Evolutionary conservation across 1,140 invertebrate genomes (phyloP).

Genomic region (Bombus balteatus): DNA sequence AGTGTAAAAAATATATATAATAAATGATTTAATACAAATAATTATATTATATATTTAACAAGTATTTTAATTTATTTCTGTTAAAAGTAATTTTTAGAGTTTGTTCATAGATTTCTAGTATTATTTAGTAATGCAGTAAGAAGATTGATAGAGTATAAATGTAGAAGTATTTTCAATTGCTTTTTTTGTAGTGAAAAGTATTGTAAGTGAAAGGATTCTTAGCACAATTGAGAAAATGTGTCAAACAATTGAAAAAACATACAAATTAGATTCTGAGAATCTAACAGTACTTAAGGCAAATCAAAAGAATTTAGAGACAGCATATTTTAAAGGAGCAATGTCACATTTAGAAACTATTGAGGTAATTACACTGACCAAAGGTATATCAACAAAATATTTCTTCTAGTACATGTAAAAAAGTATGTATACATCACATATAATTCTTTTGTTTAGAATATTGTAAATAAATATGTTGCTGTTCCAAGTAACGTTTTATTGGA

Average conservation of each 20-base stretch:
- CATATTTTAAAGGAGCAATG: constrained; percentile 56
- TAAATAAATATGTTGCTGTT: constrained; percentile 70
- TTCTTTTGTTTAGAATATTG: constrained; percentile 59
- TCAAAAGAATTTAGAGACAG: constrained; percentile 61
- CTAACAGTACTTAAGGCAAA: constrained; percentile 52
- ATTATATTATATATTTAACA: background rate
- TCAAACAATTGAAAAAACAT: constrained; percentile 62
- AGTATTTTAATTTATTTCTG: background rate
- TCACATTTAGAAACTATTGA: constrained; percentile 67
- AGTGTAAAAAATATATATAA: background rate
- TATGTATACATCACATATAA: background rate
- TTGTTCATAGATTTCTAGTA: background rate
- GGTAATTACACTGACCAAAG: constrained; percentile 60
- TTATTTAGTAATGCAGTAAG: too few species aligned
- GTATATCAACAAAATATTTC: background rate
- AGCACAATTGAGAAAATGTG: constrained; percentile 63
- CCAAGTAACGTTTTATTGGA: constrained; percentile 73
- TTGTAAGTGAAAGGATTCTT: constrained; percentile 66
- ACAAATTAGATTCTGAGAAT: constrained; percentile 55
- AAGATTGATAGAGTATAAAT: too few species aligned
- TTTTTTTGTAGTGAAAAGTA: constrained; percentile 68
- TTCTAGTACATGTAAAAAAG: background rate
- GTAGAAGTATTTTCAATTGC: constrained; percentile 3
- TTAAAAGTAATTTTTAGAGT: background rate
- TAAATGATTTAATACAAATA: background rate